phyloP scores from a whole-genome alignment of 2,888 invertebrate species.

The Galeruca laticollis region DNA sequence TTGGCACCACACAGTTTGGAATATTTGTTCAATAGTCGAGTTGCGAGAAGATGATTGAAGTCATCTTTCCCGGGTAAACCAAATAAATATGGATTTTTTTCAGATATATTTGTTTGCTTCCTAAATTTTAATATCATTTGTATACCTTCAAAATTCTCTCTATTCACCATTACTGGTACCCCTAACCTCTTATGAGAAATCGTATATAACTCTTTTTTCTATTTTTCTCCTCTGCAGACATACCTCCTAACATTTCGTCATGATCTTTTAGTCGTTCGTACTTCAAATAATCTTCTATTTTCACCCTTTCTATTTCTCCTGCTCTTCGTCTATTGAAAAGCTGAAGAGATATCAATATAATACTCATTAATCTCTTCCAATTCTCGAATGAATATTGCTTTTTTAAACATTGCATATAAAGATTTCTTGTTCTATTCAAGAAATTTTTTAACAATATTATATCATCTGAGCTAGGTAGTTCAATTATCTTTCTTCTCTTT shows the following conservation, averaged over 20 bases:
- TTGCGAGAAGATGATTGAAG: slow-evolving; percentile 9
- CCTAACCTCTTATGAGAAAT: slow-evolving; percentile 13
- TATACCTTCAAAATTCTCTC: slow-evolving; percentile 16
- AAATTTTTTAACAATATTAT: slow-evolving; percentile 3
- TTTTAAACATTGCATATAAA: slow-evolving; percentile 5
- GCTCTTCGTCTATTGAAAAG: slow-evolving; percentile 45
- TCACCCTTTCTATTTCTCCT: slow-evolving; percentile 38
- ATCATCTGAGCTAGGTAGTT: neutral
- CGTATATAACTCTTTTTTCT: slow-evolving; percentile 3
- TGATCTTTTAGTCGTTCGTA: slow-evolving; percentile 12
- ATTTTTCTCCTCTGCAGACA: neutral
- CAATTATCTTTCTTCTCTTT: slow-evolving; percentile 10
- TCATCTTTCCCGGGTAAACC: slow-evolving; percentile 19
- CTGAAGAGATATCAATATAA: slow-evolving; percentile 41
- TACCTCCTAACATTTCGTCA: slow-evolving; percentile 8
- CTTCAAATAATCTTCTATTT: slow-evolving; percentile 32
- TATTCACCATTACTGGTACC: slow-evolving; percentile 20
- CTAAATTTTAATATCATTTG: slow-evolving; percentile 14
- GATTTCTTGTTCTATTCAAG: slow-evolving; percentile 5
- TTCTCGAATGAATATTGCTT: neutral
- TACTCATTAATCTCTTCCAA: slow-evolving; percentile 36
- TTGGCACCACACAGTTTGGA: slow-evolving; percentile 29
- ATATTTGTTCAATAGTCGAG: slow-evolving; percentile 11
- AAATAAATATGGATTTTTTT: slow-evolving; percentile 27
- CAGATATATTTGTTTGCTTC: slow-evolving; percentile 13